Evolutionary conservation across 1,140 invertebrate species (phyloP), one percentile per base, ranked within the genome.

Genomic region (Dryas iulia): DNA sequence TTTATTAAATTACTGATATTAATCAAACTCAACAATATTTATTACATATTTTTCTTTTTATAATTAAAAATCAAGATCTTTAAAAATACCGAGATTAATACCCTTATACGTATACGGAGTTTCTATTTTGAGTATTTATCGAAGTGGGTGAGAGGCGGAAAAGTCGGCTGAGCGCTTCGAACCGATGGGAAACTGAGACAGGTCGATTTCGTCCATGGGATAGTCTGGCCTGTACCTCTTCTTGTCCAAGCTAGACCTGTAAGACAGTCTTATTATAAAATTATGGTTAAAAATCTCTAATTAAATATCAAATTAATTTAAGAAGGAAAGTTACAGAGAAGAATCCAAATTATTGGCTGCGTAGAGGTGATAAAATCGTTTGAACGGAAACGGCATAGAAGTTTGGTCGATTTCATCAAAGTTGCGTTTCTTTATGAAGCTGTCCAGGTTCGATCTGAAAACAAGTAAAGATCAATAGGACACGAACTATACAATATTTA

Each of bases 351-450:
- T 82, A 79, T 86, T 86, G 57, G 74, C 60, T 59, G 79, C 81
- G 64, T 79, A 78, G 66, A 82, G 73, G 62, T 75, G 81, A 69
- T 84, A 84, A 74, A 86, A 88, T 0, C 89, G 82, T 70, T 90
- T 91, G 74, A 76, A 83, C 21, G 84, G 86, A 74, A 89, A 89
- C 10, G 86, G 83, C 87, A 88, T 87, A 8, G 80, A 82, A 12
- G 86, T 85, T 12, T 92, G 88, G 81, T 95, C 94, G 70, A 95
- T 94, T 77, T 95, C 94, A 74, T 95, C 94, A 74, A 94, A 94
- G 79, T 94, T 94, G 54, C 92, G 78, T 69, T 91, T 90, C 81
- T 89, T 90, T 57, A 84, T 75, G 70, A 93, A 93, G 21, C 82
- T 87, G 53, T 87, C 79, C 69, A 93, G 89, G 18, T 82, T 86